Evolutionary conservation across 2,113 vertebrate genomes (phyloP).

Genomic region (Coracopsis vasa): DNA sequence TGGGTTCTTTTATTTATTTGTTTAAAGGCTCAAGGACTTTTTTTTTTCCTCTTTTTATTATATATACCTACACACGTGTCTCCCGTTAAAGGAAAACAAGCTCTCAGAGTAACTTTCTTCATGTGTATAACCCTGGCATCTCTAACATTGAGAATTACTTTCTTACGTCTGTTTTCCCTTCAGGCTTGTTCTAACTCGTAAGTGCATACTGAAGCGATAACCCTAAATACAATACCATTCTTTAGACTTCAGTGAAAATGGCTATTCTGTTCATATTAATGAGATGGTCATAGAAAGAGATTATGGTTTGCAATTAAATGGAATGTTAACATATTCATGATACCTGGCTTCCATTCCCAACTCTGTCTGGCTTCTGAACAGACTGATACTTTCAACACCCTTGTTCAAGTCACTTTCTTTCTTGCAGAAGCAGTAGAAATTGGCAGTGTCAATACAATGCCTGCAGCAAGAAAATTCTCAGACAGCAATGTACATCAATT

Average conservation of each 20-base stretch:
- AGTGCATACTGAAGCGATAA: neutral
- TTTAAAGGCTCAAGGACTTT: neutral
- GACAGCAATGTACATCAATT: neutral
- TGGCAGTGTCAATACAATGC: neutral
- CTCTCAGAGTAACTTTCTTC: neutral
- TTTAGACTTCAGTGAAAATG: neutral
- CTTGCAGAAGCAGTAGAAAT: neutral
- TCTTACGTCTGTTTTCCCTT: neutral
- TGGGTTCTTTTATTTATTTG: neutral
- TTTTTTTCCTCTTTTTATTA: neutral
- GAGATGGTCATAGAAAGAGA: neutral
- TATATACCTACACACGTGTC: neutral
- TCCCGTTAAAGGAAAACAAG: neutral
- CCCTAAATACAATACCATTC: neutral
- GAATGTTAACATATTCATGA: neutral
- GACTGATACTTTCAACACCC: neutral
- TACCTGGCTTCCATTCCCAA: neutral
- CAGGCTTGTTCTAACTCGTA: neutral
- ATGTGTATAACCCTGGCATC: neutral
- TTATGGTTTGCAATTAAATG: neutral
- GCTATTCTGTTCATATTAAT: neutral
- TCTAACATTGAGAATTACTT: neutral
- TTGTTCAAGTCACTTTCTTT: neutral
- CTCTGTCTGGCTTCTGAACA: neutral
- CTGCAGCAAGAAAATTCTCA: neutral